These are phyloP conservation scores for Squalus acanthias DNA, from an alignment of 2,797 vertebrate species.

Conservation along the genomic window DNA sequence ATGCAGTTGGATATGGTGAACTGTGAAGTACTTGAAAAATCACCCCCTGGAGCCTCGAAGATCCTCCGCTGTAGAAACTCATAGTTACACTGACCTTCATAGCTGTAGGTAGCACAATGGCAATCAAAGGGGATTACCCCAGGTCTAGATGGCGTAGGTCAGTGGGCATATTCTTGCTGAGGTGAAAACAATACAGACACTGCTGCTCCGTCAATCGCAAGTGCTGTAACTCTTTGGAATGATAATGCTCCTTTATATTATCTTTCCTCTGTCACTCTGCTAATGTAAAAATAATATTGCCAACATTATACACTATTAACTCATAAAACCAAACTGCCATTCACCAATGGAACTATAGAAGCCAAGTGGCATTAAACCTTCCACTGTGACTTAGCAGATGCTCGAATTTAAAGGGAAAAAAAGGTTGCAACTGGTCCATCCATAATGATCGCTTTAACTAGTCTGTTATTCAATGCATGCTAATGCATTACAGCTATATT, in stretches of 20 bases:
- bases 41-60: neutral
- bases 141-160: neutral
- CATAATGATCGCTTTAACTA: neutral
- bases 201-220: conserved; percentile 6
- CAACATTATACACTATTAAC: neutral
- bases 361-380: neutral
- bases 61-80: neutral
- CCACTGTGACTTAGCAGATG: neutral
- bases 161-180: neutral
- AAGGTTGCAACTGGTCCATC: neutral
- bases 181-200: neutral
- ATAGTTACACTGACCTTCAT: neutral
- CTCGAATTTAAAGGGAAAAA: neutral
- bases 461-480: neutral
- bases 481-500: neutral
- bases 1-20: conserved; percentile 5
- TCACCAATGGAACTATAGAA: neutral
- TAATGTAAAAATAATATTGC: neutral
- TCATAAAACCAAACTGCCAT: neutral
- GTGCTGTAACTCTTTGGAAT: neutral
- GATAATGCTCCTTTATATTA: neutral
- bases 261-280: neutral
- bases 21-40: neutral
- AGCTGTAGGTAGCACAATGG: neutral
- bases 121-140: neutral